Evolutionary conservation across 2,888 invertebrate species (phyloP).

Genomic region (Andrena bucephala): DNA sequence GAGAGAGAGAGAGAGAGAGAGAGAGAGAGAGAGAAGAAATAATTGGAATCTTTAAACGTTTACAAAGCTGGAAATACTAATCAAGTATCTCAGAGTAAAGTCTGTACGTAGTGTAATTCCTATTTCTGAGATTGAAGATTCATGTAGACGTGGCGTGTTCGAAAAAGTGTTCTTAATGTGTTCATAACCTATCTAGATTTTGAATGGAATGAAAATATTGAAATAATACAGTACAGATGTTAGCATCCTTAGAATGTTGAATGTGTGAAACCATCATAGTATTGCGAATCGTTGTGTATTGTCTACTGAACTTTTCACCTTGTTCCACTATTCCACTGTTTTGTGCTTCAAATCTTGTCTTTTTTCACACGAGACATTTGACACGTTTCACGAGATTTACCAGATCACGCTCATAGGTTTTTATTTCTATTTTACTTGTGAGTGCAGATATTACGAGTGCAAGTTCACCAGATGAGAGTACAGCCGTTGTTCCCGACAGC

Average conservation of each 20-base stretch:
- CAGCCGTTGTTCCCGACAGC: slow-evolving; percentile 68
- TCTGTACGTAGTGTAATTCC: slow-evolving; percentile 4
- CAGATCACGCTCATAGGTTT: slow-evolving; percentile 1
- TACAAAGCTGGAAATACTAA: slow-evolving; percentile 26
- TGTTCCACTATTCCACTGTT: slow-evolving; percentile 19
- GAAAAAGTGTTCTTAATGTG: slow-evolving; percentile 29
- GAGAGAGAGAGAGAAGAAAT: neutral
- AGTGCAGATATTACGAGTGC: slow-evolving; percentile 72
- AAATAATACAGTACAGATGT: neutral
- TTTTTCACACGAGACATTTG: neutral
- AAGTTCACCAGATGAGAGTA: slow-evolving; percentile 72
- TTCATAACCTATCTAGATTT: slow-evolving; percentile 16
- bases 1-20: neutral
- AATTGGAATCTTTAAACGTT: neutral
- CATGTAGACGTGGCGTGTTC: slow-evolving; percentile 2
- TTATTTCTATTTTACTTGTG: slow-evolving; percentile 43
- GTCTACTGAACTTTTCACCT: slow-evolving; percentile 18
- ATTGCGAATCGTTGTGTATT: slow-evolving; percentile 4
- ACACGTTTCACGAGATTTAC: slow-evolving; percentile 15
- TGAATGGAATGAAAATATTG: slow-evolving; percentile 21
- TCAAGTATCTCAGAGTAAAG: slow-evolving; percentile 26
- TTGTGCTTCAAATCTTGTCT: neutral
- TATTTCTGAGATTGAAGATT: neutral
- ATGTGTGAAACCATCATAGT: neutral
- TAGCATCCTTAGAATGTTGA: neutral